These are phyloP conservation scores for Tricholauxania praeusta DNA, from an alignment of 2,888 invertebrate species.

Conservation along the genomic window DNA sequence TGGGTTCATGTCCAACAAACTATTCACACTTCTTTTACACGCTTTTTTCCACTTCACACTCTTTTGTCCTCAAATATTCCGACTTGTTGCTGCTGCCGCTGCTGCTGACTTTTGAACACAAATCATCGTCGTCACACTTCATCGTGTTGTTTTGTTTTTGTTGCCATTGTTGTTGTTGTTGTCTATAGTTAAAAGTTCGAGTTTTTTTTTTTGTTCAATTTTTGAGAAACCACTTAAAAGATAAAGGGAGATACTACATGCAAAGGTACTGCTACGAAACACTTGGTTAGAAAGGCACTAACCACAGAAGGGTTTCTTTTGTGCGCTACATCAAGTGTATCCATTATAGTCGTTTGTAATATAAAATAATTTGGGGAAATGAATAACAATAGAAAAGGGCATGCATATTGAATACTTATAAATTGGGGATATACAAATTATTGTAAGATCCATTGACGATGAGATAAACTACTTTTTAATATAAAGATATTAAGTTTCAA, in stretches of 20 bases:
- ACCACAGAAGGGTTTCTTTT: neutral
- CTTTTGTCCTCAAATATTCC: no score
- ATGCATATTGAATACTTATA: no score
- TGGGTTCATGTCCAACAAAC: no score
- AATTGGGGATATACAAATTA: no score
- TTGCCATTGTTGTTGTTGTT: slow-evolving; percentile 8
- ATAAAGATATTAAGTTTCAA: no score
- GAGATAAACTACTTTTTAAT: no score
- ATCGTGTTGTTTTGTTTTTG: neutral
- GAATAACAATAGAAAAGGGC: no score
- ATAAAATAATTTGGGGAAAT: no score
- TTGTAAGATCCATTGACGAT: no score
- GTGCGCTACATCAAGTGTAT: slow-evolving; percentile 1
- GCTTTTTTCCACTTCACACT: neutral
- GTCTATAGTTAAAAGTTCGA: slow-evolving; percentile 13
- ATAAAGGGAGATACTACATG: slow-evolving; percentile 59
- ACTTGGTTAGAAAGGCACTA: neutral
- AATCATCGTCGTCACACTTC: neutral
- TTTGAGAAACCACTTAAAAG: slow-evolving; percentile 60
- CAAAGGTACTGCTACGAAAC: slow-evolving; percentile 4
- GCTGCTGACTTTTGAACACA: slow-evolving; percentile 29
- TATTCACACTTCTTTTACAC: slow-evolving; percentile 12
- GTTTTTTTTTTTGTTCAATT: slow-evolving; percentile 32
- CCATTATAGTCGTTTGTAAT: slow-evolving; percentile 1
- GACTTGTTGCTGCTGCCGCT: slow-evolving; percentile 3